phyloP scores from a whole-genome alignment of 2,888 invertebrate genomes.

The Andrena haemorrhoa region DNA sequence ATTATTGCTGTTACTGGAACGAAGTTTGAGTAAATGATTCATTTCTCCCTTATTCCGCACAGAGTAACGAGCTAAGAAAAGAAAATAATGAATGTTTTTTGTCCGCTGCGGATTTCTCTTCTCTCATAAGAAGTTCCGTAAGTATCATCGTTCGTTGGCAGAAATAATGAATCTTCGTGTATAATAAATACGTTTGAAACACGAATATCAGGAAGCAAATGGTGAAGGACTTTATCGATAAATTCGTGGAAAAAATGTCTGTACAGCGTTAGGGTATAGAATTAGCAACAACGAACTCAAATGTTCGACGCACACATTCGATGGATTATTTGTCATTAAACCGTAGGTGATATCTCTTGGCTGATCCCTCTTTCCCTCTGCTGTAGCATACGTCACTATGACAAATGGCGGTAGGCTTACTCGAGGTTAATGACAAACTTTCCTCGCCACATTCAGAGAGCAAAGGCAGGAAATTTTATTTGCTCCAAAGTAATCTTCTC shows the following conservation, averaged over 20 bases:
- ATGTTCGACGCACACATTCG: slow-evolving; percentile 28
- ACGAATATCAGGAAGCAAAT: not conserved
- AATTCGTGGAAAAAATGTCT: not conserved
- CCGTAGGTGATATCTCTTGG: slow-evolving; percentile 42
- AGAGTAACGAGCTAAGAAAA: not conserved
- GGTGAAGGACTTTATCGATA: not conserved
- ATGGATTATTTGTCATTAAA: slow-evolving; percentile 53
- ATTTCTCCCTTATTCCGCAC: no score
- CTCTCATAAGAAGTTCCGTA: not conserved
- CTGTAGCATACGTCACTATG: slow-evolving; percentile 62
- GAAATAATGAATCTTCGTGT: not conserved
- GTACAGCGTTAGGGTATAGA: not conserved
- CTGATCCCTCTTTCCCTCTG: slow-evolving; percentile 29
- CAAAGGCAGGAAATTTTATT: slow-evolving; percentile 36
- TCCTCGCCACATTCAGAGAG: slow-evolving; percentile 35
- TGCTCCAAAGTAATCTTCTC: not conserved
- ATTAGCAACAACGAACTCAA: not conserved
- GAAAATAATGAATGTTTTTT: not conserved
- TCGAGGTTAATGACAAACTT: slow-evolving; percentile 70
- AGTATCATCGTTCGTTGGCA: not conserved
- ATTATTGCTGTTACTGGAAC: no score
- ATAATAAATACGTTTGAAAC: not conserved
- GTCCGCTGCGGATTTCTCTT: not conserved
- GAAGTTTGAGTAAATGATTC: no score
- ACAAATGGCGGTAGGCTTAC: slow-evolving; percentile 59